These are phyloP conservation scores for Copidosoma floridanum DNA, from an alignment of 1,140 invertebrate species.

Conservation along the genomic window DNA sequence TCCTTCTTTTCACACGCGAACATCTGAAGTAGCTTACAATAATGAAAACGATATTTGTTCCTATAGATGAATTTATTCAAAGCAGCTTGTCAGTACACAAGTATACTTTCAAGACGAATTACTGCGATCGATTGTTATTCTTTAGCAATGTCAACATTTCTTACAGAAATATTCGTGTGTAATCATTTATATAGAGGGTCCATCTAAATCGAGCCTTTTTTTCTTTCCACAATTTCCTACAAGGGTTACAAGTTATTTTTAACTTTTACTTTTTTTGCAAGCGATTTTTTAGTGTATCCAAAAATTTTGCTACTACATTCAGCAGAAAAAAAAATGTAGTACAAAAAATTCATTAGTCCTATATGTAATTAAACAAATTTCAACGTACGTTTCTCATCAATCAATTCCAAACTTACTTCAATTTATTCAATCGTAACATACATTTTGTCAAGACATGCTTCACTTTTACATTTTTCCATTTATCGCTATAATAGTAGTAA, in stretches of 20 bases:
- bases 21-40: neutral
- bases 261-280: constrained; percentile 2
- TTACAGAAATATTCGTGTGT: constrained; percentile 33
- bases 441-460: too few species aligned
- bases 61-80: constrained; percentile 15
- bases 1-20: neutral
- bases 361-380: too few species aligned
- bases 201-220: constrained; percentile 17
- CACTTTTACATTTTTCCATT: too few species aligned
- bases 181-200: constrained; percentile 36
- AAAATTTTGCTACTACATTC: neutral
- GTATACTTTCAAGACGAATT: constrained; percentile 40
- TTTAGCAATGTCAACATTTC: constrained; percentile 32
- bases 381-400: too few species aligned
- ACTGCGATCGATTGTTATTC: constrained; percentile 34
- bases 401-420: too few species aligned
- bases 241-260: too few species aligned
- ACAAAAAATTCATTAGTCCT: too few species aligned
- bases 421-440: too few species aligned
- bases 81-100: constrained; percentile 26
- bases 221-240: constrained; percentile 6
- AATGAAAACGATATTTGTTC: constrained; percentile 8
- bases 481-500: constrained; percentile 25
- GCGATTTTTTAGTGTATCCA: neutral
- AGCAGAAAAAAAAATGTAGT: too few species aligned